A percentile compares a stretch with the other conserved stretches of the same genome.
Conservation (phyloP, 2,888 invertebrate genomes). For the Hermodice carunculata region DNA sequence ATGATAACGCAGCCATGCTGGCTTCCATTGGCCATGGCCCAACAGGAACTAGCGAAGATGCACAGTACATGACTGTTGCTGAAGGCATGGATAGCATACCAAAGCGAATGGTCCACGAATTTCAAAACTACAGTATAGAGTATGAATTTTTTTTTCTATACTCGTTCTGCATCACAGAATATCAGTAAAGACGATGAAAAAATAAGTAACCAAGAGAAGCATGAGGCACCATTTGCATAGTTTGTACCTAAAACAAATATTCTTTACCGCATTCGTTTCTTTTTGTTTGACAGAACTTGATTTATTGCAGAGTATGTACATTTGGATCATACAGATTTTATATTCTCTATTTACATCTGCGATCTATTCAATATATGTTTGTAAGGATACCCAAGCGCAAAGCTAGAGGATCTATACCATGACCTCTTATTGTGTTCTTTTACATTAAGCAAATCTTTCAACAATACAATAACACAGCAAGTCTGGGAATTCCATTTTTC, state of each 20-base stretch:
- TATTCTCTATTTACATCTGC: too few relatives aligned
- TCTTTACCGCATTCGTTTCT: neutral
- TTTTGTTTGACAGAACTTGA: too few relatives aligned
- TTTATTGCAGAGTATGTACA: too few relatives aligned
- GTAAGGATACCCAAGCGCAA: too few relatives aligned
- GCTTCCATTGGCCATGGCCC: neutral
- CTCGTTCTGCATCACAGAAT: neutral
- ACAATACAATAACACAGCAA: too few relatives aligned
- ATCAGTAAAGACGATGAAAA: neutral
- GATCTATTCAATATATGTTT: too few relatives aligned
- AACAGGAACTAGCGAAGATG: neutral
- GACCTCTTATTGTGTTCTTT: too few relatives aligned
- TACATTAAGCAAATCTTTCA: too few relatives aligned
- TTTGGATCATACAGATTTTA: too few relatives aligned
- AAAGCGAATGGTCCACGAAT: constrained; percentile 14
- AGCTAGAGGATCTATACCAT: too few relatives aligned
- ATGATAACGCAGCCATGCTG: constrained; percentile 32
- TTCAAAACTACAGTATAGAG: constrained; percentile 23
- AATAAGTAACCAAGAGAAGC: neutral
- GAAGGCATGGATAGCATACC: constrained; percentile 34
- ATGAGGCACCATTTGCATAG: neutral
- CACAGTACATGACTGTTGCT: constrained; percentile 13
- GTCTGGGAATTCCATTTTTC: too few relatives aligned
- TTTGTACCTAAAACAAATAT: neutral
- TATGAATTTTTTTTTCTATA: constrained; percentile 7